Base-by-base conservation (phyloP, 2,797 vertebrate genomes). In the Sylvilagus floridanus region DNA sequence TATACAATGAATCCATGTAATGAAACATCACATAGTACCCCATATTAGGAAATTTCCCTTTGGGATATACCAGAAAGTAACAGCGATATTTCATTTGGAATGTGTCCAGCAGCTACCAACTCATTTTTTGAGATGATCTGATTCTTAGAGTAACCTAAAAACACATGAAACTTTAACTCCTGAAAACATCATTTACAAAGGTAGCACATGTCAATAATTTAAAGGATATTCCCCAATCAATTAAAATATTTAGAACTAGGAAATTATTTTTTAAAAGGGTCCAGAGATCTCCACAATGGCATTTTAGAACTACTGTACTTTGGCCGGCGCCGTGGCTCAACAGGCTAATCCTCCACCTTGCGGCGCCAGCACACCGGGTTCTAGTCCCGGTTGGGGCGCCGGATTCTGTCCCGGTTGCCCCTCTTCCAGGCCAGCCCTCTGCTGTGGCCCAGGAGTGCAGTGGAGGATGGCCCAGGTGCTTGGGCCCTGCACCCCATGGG, bases 131-230 rank as follows among this genome's bases (percentile, higher is more conserved):
- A 95, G 91, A 85, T 83, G 10, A 65, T 72, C 13, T 62, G 7
- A 84, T 76, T 65, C n/a, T 75, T 42, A 79, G 10, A 93, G 92
- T 65, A 92, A 42, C n/a, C 30, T 84, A 94, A 86, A 17, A 14
- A 52, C 1, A 7, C 76, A 47, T 19, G 92, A 4, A 90, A 72
- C 14, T 77, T 85, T 93, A 6, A 26, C 19, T 73, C 17, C n/a
- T 78, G 28, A 95, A 94, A 88, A 63, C 24, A 50, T 88, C 50
- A 91, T 68, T 78, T 24, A 77, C 1, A 85, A 82, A 83, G 7
- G 2, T 76, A 75, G 4, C 28, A 73, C 10, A 47, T 60, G 32
- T 89, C 35, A 42, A 42, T 85, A 42, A 93, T 88, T 95, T 81
- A 84, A 4, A 88, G 35, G 26, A 65, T 4, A 86, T 54, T 42